These are phyloP conservation scores for Hyperoplus lanceolatus DNA, from an alignment of 2,797 vertebrate species.

Conservation along the genomic window DNA sequence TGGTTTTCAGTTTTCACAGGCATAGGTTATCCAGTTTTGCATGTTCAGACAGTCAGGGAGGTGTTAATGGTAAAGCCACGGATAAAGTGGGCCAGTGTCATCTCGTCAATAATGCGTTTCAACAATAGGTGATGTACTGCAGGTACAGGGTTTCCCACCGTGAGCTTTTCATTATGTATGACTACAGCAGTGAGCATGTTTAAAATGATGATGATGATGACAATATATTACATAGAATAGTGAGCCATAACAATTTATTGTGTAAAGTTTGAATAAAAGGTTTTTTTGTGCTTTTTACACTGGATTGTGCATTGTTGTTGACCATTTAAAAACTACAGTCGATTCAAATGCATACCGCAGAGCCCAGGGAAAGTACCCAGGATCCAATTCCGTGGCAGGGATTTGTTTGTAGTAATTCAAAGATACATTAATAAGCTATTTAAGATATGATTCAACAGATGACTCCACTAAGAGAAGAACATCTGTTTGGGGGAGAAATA, in stretches of 20 bases:
- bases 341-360: conserved; percentile 8
- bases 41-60: conserved; percentile 6
- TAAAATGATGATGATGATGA: not conserved
- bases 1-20: conserved; percentile 7
- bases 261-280: not conserved
- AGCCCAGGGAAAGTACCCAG: conserved; percentile 41
- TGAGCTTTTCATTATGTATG: conserved; percentile 2
- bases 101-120: not conserved
- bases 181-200: conserved; percentile 3
- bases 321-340: not conserved
- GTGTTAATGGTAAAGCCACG: conserved; percentile 1
- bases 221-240: not conserved
- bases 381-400: conserved; percentile 55
- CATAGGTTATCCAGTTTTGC: not conserved
- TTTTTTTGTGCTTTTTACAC: conserved; percentile 8
- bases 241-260: not conserved
- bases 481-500: conserved; percentile 55
- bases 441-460: conserved; percentile 58
- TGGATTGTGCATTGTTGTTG: conserved; percentile 5
- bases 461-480: conserved; percentile 63
- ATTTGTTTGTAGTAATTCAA: conserved; percentile 53
- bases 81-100: not conserved
- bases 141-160: not conserved
- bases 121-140: conserved; percentile 11
- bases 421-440: conserved; percentile 67